Evolutionary conservation across 92 coral and sea anemone genomes (phyloP), one percentile per base, ranked within the genome.

Genomic region (Micromussa lordhowensis): DNA sequence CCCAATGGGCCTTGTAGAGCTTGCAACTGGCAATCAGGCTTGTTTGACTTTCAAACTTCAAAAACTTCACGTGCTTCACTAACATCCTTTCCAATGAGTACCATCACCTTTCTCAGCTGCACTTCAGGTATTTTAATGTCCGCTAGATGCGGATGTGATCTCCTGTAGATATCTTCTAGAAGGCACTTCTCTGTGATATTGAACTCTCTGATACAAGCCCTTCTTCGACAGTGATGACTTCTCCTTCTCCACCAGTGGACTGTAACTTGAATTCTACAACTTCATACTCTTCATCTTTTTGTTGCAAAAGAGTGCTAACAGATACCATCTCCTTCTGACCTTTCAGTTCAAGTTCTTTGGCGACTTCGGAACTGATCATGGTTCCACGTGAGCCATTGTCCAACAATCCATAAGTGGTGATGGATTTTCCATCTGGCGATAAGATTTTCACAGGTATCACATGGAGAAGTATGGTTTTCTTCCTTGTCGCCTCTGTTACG

Each of bases 311-410:
- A 5, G 96, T 94, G 77, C 87, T 82, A 24, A 91, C 92, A 21
- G 89, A 44, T 36, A 91, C 66, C 59, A 78, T 19, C 77, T 93
- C 85, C 40, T 80, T 82, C 48, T 70, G 30, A 26, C 92, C 92
- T 78, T 78, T 78, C 90, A 54, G 19, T 66, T 91, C n/a, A 5
- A 93, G 80, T 75, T 54, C 87, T 22, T 91, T 72, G 6, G 87
- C 91, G 2, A 91, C 76, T 28, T 88, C 88, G 2, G 38, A 61
- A 68, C 87, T 85, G 24, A 93, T 53, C 90, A 93, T 80, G 54
- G 93, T 90, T 71, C 87, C 93, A 40, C 95, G 81, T 6, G 92
- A 93, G 17, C 70, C 92, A 28, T 93, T 93, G 88, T 87, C 93
- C 34, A 88, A 63, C 80, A 93, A 55, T 59, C 89, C 95, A 48